Evolutionary conservation across 2,113 vertebrate species (phyloP).

Genomic region (Crotalus helleri): DNA sequence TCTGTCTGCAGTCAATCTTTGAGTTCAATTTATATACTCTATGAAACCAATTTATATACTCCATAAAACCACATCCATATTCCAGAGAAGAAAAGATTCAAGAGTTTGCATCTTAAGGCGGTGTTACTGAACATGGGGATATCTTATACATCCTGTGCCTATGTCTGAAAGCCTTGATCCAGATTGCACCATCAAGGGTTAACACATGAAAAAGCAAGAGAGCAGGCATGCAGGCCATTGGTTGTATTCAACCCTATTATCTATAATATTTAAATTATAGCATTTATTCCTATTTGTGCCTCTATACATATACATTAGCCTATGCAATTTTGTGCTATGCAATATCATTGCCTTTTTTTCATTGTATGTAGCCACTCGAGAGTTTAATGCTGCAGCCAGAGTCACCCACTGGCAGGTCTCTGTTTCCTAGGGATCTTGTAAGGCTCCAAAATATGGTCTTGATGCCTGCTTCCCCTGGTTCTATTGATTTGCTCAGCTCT

Average conservation of each 20-base stretch:
- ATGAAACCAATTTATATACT: neutral
- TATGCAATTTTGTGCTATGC: neutral
- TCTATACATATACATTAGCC: neutral
- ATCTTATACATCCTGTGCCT: neutral
- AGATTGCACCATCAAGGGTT: neutral
- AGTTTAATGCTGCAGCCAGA: neutral
- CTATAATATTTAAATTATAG: neutral
- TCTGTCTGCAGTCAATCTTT: neutral
- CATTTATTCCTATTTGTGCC: neutral
- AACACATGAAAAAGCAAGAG: neutral
- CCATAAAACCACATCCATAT: neutral
- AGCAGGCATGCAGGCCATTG: neutral
- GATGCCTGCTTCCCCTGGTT: neutral
- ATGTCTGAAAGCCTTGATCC: neutral
- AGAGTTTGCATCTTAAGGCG: neutral
- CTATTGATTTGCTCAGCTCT: slow-evolving; percentile 16
- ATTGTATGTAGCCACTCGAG: neutral
- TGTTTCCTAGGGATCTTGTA: neutral
- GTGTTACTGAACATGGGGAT: neutral
- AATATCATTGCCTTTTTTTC: neutral
- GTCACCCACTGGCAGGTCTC: neutral
- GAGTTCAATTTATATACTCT: neutral
- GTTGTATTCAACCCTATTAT: neutral
- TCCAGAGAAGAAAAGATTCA: neutral
- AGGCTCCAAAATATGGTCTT: neutral